A percentile compares a stretch with the other conserved stretches of the same genome.
phyloP scores from a whole-genome alignment of 1,140 invertebrate genomes.

The Eurytemora carolleeae region DNA sequence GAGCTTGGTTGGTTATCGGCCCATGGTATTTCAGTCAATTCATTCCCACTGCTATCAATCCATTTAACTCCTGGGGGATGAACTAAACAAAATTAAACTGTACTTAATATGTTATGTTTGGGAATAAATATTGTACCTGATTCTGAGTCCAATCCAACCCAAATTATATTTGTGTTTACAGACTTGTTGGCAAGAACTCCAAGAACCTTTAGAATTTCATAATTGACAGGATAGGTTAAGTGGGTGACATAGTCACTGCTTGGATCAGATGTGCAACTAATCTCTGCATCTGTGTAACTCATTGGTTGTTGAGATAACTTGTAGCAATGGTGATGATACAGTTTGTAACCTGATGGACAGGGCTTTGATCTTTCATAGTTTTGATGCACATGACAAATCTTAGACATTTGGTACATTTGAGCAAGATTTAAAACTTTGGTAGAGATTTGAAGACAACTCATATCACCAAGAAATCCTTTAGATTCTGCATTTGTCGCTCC shows the following conservation, averaged over 20 bases:
- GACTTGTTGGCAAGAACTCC: not conserved
- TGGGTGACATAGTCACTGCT: not conserved
- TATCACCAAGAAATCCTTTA: not conserved
- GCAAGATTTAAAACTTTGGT: not conserved
- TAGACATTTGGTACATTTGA: not conserved
- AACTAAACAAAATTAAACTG: not conserved
- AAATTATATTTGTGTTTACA: not conserved
- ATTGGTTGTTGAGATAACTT: not conserved
- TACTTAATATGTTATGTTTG: not conserved
- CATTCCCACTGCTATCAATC: not conserved
- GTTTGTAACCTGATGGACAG: not conserved
- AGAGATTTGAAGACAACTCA: not conserved
- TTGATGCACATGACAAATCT: not conserved
- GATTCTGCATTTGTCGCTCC: no score
- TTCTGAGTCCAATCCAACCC: not conserved
- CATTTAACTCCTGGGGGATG: not conserved
- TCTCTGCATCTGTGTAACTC: not conserved
- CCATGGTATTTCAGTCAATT: not conserved
- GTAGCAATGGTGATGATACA: not conserved
- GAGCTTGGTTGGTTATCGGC: no score
- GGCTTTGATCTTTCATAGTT: not conserved
- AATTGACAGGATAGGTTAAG: not conserved
- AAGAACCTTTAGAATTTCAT: not conserved
- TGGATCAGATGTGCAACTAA: not conserved
- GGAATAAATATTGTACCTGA: not conserved